Conservation (phyloP, 2,888 invertebrate species). For the Hylaea fasciaria region DNA sequence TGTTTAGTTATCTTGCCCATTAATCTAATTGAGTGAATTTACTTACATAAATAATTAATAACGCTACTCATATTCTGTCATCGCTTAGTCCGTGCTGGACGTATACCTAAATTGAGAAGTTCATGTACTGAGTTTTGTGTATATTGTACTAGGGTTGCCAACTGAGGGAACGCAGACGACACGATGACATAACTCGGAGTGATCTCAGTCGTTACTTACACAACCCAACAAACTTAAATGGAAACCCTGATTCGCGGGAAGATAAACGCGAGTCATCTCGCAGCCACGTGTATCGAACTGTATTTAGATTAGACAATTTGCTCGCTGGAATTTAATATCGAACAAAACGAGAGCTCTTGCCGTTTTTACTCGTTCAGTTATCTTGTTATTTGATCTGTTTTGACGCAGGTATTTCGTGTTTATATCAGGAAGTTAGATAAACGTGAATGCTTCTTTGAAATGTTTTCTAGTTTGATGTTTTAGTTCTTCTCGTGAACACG, state of each 20-base stretch:
- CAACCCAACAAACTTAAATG: conserved; percentile 68
- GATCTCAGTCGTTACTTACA: conserved; percentile 58
- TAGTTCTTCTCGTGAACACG: too few species aligned
- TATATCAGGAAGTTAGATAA: neutral
- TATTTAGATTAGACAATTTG: conserved; percentile 47
- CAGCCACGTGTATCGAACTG: conserved; percentile 44
- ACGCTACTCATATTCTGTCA: too few species aligned
- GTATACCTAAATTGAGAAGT: neutral
- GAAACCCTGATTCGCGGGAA: conserved; percentile 59
- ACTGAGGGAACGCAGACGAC: conserved; percentile 44
- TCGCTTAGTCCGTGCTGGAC: too few species aligned
- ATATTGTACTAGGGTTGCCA: conserved; percentile 29
- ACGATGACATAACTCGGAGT: conserved; percentile 52
- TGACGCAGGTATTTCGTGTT: neutral
- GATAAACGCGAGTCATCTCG: conserved; percentile 55
- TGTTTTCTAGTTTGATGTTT: too few species aligned
- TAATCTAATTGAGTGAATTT: too few species aligned
- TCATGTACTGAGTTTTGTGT: conserved; percentile 24
- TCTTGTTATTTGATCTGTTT: conserved; percentile 28
- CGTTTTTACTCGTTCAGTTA: conserved; percentile 25
- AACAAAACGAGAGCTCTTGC: conserved; percentile 27
- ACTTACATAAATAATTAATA: too few species aligned
- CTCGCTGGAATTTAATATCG: conserved; percentile 35
- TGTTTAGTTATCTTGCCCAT: too few species aligned
- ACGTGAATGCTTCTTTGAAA: neutral